These are phyloP conservation scores for Alces alces DNA, from an alignment of 2,113 vertebrate genomes.

Conservation along the genomic window DNA sequence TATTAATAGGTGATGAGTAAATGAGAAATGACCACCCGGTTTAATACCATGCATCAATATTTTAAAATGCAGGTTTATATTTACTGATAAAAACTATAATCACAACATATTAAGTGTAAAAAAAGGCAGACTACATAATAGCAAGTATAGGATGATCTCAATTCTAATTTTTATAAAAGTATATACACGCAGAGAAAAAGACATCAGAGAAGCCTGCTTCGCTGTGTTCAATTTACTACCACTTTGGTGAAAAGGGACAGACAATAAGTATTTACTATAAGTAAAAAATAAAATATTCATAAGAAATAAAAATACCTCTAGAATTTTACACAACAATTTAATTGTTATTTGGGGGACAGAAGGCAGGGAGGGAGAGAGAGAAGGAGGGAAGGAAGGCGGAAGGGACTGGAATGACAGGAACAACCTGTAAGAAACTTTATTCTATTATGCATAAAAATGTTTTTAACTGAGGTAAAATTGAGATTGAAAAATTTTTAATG, in stretches of 20 bases:
- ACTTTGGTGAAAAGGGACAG: not conserved
- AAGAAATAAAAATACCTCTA: constrained; percentile 3
- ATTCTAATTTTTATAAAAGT: not conserved
- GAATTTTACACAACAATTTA: not conserved
- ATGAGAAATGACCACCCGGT: not conserved
- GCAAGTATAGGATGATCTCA: not conserved
- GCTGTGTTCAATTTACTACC: not conserved
- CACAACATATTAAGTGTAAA: not conserved
- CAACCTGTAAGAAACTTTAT: not conserved
- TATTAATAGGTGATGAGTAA: not conserved
- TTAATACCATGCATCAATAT: not conserved
- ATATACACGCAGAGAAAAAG: not conserved
- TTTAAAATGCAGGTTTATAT: not conserved
- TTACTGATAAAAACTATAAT: not conserved
- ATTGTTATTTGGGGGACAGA: not conserved
- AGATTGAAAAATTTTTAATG: not conserved
- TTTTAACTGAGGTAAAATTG: not conserved
- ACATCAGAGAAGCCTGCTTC: not conserved
- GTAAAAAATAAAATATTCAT: not conserved
- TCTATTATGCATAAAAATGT: not conserved
- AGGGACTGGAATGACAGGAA: not conserved
- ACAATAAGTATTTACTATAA: not conserved
- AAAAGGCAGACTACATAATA: not conserved
- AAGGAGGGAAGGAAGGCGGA: not conserved
- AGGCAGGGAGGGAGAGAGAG: not conserved